phyloP scores from a whole-genome alignment of 1,140 invertebrate genomes.

The Dysdera silvatica region DNA sequence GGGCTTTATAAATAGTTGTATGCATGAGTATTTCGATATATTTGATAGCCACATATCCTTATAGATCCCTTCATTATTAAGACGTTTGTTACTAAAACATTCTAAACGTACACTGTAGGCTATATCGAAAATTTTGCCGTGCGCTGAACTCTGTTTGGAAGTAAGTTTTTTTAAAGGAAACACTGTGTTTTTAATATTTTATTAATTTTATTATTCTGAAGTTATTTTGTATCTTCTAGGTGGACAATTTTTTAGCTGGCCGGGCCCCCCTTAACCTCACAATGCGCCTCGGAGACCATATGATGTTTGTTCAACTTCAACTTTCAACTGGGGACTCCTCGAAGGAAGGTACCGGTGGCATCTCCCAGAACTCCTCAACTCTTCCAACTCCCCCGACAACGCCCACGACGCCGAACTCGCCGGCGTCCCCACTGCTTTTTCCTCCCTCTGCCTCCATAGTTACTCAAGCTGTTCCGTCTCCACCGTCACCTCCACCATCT shows the following conservation, averaged over 20 bases:
- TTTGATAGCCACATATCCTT: no score
- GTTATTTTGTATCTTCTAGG: slow-evolving; percentile 47
- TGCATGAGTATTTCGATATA: no score
- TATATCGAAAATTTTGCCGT: no score
- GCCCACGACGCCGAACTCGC: slow-evolving; percentile 7
- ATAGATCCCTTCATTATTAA: no score
- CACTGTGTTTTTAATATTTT: no score
- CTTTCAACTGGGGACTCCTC: slow-evolving; percentile 58
- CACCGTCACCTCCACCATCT: slow-evolving; percentile 12
- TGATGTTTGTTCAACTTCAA: slow-evolving; percentile 93
- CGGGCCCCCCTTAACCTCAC: slow-evolving; percentile 87
- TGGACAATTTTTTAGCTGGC: slow-evolving; percentile 88
- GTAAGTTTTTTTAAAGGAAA: no score
- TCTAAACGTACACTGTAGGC: no score
- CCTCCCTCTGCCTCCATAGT: slow-evolving; percentile 10
- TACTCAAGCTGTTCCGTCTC: slow-evolving; percentile 14
- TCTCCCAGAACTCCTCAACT: slow-evolving; percentile 29
- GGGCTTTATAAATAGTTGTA: no score
- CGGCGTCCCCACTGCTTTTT: slow-evolving; percentile 32
- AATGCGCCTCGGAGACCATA: slow-evolving; percentile 88
- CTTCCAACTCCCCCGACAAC: slow-evolving; percentile 21
- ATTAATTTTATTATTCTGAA: no score
- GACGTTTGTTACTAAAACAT: no score
- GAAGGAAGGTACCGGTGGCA: slow-evolving; percentile 29
- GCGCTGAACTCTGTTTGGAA: no score